Base-by-base conservation (phyloP, 2,888 invertebrate species). In the Ferdinandea cuprea region DNA sequence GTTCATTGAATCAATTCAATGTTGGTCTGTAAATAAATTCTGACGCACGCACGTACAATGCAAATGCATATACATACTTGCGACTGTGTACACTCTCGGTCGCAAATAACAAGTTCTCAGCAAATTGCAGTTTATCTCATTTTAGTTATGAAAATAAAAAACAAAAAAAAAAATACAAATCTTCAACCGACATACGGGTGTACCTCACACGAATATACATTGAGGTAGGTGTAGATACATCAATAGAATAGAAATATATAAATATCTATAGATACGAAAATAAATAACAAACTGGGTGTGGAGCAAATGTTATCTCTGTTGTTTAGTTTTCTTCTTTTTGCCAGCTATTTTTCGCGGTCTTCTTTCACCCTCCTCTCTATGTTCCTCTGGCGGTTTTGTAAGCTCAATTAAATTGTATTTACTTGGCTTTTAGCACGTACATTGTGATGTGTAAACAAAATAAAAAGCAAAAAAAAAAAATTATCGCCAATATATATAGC, bases 381-480 rank as follows among this genome's bases (percentile, higher is more conserved):
- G 17, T 32, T 44, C 32, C 15, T 28, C 30, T 9, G 42, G 42
- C 40, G 61, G 25, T 46, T 40, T 61, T 56, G 73, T 52, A 74
- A 69, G 61, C 74, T 74, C 63, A 74, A 80, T 80, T 80, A 74
- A 74, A 80, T 80, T 21, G 30, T 69, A 69, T 80, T 80, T 74
- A 74, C 80, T 80, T 68, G 69, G 21, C 69, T 74, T 63, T 74
- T 80, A 74, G 74, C 80, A 80, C 80, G 80, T 80, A 74, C 73
- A 58, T 56, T 42, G 17, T 28, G 63, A 30, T 74, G 68, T 68
- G 69, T 74, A 80, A 80, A 80, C 80, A 80, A 63, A 74, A 63
- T 56, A 42, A 46, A 66, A 3, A 25, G 5, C 5, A 8, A 35
- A 8, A 3, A 7, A 40, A 15, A 40, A 37, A 46, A 42, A 59